Base-by-base conservation (phyloP, 2,797 vertebrate genomes). In the Merluccius polli region DNA sequence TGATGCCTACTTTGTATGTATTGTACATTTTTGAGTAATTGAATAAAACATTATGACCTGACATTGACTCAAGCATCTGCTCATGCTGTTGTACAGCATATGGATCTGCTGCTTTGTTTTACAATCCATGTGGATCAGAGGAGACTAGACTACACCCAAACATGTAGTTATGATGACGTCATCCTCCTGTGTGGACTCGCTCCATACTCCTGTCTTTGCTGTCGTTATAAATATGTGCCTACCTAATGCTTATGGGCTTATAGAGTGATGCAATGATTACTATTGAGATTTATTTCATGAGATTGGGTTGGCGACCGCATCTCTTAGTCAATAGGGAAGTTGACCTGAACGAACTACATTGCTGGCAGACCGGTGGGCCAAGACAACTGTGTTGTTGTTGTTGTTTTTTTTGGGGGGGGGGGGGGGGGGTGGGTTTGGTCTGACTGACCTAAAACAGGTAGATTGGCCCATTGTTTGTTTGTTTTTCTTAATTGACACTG, bases 291-390 rank as follows among this genome's bases (percentile, higher is more conserved):
- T 59, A 24, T 8, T 59, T 9, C 18, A n/a, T 59, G 52, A 59
- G 21, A 24, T 59, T 59, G 52, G 52, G 52, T 59, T 9, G 52
- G 21, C 9, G 52, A 59, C 48, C 0, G 41, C 16, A 18, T 48
- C 13, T n/a, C 59, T 75, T 80, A 78, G 70, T 41, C 83, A 67
- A 67, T 67, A 73, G 32, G 82, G 81, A 79, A 84, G 81, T 79
- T 81, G 82, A 88, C 71, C 79, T 84, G 85, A 87, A 83, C 83
- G 85, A 83, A 90, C 84, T 85, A 73, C 76, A 78, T 77, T 85
- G 74, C 79, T 89, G 87, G n/a, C n/a, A n/a, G n/a, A n/a, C n/a
- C n/a, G n/a, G n/a, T n/a, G n/a, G n/a, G n/a, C n/a, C n/a, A n/a
- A n/a, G n/a, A n/a, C n/a, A n/a, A n/a, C n/a, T n/a, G n/a, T n/a